phyloP scores from a whole-genome alignment of 2,888 invertebrate genomes.

The Chloroclystis v-ata region DNA sequence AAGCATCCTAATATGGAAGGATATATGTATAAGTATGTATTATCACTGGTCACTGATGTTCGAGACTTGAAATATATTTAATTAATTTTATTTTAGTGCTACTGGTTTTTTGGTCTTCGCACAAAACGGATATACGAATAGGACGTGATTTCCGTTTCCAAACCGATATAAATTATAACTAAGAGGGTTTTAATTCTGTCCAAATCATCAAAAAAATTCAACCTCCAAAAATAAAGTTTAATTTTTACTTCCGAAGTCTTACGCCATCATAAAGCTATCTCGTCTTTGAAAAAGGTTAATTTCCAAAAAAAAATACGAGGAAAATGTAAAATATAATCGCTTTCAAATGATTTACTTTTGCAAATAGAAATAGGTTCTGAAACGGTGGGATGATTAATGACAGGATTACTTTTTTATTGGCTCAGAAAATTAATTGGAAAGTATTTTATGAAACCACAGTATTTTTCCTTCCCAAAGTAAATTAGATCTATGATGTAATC shows the following conservation, averaged over 20 bases:
- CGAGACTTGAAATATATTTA: no score
- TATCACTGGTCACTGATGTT: no score
- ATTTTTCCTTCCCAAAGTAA: no score
- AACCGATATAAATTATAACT: background rate
- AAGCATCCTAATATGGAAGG: no score
- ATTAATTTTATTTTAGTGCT: no score
- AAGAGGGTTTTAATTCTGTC: background rate
- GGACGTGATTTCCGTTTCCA: no score
- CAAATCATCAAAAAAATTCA: background rate
- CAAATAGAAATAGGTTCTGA: background rate
- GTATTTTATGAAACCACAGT: no score
- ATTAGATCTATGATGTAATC: no score
- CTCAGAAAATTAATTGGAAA: no score
- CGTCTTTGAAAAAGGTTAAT: conserved; percentile 1
- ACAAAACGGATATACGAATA: no score
- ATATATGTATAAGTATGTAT: no score
- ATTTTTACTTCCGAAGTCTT: background rate
- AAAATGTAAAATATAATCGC: background rate
- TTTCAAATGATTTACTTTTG: background rate
- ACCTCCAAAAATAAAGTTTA: background rate
- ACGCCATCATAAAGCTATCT: background rate
- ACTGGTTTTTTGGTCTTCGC: no score
- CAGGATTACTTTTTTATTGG: background rate
- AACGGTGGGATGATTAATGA: background rate
- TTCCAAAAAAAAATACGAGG: background rate